A percentile compares a stretch with the other conserved stretches of the same genome.
Conservation (phyloP, 2,797 vertebrate genomes). For the Squalus acanthias region DNA sequence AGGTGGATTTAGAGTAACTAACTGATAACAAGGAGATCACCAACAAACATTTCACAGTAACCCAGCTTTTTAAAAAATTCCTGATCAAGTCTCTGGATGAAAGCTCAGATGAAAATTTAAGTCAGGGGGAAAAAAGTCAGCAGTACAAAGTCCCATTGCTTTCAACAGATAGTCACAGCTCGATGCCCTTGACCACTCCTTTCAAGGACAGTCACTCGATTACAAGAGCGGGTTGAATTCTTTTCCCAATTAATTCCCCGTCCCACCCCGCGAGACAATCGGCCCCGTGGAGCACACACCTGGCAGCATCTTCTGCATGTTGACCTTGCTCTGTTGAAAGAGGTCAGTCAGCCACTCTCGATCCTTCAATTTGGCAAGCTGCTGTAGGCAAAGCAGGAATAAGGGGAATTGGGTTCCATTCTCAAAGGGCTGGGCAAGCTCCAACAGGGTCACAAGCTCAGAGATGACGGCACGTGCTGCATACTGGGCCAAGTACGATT, state of each 20-base stretch:
- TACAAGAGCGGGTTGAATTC: not conserved
- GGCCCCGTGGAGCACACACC: conserved; percentile 60
- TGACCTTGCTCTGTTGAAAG: conserved; percentile 96
- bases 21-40: not conserved
- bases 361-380: conserved; percentile 88
- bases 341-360: conserved; percentile 92
- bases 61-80: too few relatives aligned
- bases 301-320: conserved; percentile 99
- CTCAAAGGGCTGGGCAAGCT: conserved; percentile 92
- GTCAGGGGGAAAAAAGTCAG: too few relatives aligned
- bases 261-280: not conserved
- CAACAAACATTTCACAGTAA: not conserved
- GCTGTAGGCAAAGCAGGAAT: conserved; percentile 96
- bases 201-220: not conserved
- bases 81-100: too few relatives aligned
- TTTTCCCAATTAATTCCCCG: not conserved
- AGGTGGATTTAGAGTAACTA: not conserved
- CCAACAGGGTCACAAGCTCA: conserved; percentile 88
- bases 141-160: not conserved
- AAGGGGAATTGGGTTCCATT: conserved; percentile 96
- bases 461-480: conserved; percentile 88
- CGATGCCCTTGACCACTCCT: not conserved
- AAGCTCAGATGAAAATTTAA: too few relatives aligned
- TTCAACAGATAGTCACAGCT: not conserved
- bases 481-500: conserved; percentile 96